Conservation (phyloP, 2,113 vertebrate species). For the Nyctereutes procyonoides region DNA sequence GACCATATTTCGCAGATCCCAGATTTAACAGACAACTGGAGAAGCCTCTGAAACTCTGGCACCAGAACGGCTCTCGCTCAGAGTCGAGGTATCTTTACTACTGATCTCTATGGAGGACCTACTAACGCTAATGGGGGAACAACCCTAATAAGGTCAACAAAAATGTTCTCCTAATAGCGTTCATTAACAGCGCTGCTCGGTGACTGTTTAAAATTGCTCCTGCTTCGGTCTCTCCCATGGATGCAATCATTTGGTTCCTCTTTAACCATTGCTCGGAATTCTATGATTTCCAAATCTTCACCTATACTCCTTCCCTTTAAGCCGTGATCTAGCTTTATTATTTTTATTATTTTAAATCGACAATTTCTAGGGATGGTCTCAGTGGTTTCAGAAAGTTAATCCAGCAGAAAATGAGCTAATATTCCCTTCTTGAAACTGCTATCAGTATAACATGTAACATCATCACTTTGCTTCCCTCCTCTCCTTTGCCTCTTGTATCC, state of each 20-base stretch:
- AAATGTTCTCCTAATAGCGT: slow-evolving; percentile 67
- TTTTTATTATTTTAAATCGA: slow-evolving; percentile 23
- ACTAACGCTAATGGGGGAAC: slow-evolving; percentile 57
- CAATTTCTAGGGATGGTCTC: neutral
- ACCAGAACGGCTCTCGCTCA: slow-evolving; percentile 35
- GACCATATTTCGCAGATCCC: slow-evolving; percentile 53
- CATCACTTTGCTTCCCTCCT: neutral
- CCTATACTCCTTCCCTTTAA: neutral
- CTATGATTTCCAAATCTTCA: slow-evolving; percentile 36
- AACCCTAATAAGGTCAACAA: slow-evolving; percentile 72
- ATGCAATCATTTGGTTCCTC: slow-evolving; percentile 39
- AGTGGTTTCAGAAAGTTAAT: slow-evolving; percentile 38
- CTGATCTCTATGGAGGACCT: slow-evolving; percentile 41
- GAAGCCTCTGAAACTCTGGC: slow-evolving; percentile 39
- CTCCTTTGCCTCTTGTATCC: neutral
- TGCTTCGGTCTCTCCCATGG: neutral
- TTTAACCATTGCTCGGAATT: slow-evolving; percentile 59
- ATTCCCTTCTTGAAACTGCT: slow-evolving; percentile 11
- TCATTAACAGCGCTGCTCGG: slow-evolving; percentile 24
- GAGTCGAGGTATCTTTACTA: slow-evolving; percentile 51
- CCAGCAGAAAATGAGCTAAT: slow-evolving; percentile 6
- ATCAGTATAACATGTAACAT: neutral
- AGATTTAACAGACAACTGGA: slow-evolving; percentile 36
- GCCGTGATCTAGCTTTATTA: neutral
- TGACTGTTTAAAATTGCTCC: neutral